Evolutionary conservation across 30 jellyfish, hydroid and myxozoan genomes (phyloP).

Genomic region (Sanderia malayensis): DNA sequence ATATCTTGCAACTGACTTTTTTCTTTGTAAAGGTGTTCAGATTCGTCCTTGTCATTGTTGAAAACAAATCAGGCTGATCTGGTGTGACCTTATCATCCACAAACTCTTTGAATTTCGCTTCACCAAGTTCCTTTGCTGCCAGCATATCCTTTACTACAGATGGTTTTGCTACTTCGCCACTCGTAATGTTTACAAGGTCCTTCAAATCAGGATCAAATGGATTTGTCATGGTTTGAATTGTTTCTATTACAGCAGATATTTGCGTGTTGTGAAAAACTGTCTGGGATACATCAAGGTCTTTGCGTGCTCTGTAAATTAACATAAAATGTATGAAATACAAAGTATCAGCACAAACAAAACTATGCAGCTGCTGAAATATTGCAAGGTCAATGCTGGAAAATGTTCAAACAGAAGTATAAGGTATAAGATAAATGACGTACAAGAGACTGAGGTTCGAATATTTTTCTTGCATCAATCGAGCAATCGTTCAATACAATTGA

Average conservation of each 20-base stretch:
- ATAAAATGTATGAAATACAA: not conserved
- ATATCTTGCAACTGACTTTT: not conserved
- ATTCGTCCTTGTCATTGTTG: slow-evolving; percentile 1
- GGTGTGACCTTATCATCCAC: slow-evolving; percentile 1
- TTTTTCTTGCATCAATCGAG: too few species aligned
- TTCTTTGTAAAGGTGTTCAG: slow-evolving; percentile 16
- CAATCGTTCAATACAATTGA: not conserved
- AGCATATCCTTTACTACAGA: slow-evolving; percentile 26
- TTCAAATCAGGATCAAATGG: slow-evolving; percentile 26
- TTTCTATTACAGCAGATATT: slow-evolving; percentile 4
- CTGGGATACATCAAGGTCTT: slow-evolving; percentile 37
- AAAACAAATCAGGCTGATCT: slow-evolving; percentile 32
- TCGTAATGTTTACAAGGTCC: slow-evolving; percentile 24
- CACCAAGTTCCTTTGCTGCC: slow-evolving; percentile 28
- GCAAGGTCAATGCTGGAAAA: not conserved
- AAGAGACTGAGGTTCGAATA: not conserved
- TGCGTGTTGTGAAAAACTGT: not conserved
- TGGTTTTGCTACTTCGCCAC: slow-evolving; percentile 41
- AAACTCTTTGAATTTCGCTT: slow-evolving; percentile 20
- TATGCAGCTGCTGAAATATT: not conserved
- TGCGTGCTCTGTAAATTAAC: slow-evolving; percentile 23
- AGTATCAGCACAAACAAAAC: too few species aligned
- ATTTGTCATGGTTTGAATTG: slow-evolving; percentile 13
- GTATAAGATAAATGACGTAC: not conserved
- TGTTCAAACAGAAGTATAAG: not conserved